phyloP scores from a whole-genome alignment of 2,797 vertebrate species.

The Tadarida brasiliensis region DNA sequence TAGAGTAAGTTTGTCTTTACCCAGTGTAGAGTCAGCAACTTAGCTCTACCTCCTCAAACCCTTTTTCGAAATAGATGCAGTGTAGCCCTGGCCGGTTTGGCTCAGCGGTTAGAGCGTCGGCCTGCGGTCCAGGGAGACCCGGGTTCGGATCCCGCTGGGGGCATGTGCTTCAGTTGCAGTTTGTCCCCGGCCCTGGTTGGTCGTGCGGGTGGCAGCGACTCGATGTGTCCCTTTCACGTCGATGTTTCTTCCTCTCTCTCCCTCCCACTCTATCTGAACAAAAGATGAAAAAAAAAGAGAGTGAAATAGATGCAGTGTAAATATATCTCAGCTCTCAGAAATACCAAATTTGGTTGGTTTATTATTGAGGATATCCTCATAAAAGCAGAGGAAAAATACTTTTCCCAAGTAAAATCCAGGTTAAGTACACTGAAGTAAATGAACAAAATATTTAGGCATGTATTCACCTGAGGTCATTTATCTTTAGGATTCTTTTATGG shows the following conservation, averaged over 20 bases:
- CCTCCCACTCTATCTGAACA: too few relatives aligned
- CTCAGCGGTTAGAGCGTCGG: too few relatives aligned
- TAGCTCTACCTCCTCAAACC: not conserved
- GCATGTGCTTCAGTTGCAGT: too few relatives aligned
- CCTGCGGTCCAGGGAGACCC: too few relatives aligned
- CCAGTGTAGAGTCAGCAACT: not conserved
- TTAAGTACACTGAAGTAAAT: not conserved
- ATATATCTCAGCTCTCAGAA: not conserved
- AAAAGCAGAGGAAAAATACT: not conserved
- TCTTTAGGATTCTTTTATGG: not conserved
- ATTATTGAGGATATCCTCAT: not conserved
- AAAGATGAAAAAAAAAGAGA: too few relatives aligned
- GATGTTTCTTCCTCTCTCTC: too few relatives aligned
- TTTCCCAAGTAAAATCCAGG: not conserved
- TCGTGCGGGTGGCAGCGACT: too few relatives aligned
- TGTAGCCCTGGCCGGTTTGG: too few relatives aligned
- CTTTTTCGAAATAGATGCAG: not conserved
- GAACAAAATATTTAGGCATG: not conserved
- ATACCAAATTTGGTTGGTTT: not conserved
- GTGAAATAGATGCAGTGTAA: not conserved
- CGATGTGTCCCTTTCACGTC: too few relatives aligned
- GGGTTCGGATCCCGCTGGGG: too few relatives aligned
- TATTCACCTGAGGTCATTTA: not conserved
- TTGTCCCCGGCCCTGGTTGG: too few relatives aligned
- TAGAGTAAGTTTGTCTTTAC: not conserved